These are phyloP conservation scores for Hoplostethus mediterraneus DNA, from an alignment of 2,797 vertebrate genomes.

Conservation along the genomic window DNA sequence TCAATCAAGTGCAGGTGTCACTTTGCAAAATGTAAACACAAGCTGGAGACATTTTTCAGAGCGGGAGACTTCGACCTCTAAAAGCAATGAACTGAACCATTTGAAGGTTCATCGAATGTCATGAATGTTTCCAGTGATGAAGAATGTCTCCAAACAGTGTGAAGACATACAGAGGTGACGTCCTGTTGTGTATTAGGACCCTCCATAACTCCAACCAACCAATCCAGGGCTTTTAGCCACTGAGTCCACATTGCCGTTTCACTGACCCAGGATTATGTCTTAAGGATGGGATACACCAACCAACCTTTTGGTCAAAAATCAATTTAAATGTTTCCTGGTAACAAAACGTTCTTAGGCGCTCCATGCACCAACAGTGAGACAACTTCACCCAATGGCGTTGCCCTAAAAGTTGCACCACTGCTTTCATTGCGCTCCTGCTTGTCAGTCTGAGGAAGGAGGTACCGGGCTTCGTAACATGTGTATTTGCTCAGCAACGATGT, in stretches of 20 bases:
- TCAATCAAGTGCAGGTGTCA: background rate
- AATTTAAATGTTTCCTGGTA: background rate
- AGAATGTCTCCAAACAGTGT: background rate
- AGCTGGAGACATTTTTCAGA: background rate
- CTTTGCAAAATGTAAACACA: background rate
- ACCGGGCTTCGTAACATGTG: constrained; percentile 43
- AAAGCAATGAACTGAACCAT: background rate
- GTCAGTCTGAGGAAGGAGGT: constrained; percentile 37
- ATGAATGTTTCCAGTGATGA: no score
- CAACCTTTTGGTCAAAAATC: background rate
- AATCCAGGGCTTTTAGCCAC: background rate
- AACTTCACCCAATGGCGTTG: background rate
- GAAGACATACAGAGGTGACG: background rate
- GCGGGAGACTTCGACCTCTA: no score
- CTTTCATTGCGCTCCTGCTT: constrained; percentile 35
- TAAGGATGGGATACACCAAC: background rate
- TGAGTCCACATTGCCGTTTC: background rate
- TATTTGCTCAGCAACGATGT: constrained; percentile 49
- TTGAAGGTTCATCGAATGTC: constrained; percentile 20
- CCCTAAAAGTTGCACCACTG: constrained; percentile 3
- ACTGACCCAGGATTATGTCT: background rate
- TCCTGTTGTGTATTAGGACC: background rate
- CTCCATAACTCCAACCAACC: background rate
- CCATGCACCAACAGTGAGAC: background rate
- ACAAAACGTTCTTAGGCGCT: no score